These are phyloP conservation scores for Procambarus virginalis DNA, from an alignment of 1,140 invertebrate species.

Conservation along the genomic window DNA sequence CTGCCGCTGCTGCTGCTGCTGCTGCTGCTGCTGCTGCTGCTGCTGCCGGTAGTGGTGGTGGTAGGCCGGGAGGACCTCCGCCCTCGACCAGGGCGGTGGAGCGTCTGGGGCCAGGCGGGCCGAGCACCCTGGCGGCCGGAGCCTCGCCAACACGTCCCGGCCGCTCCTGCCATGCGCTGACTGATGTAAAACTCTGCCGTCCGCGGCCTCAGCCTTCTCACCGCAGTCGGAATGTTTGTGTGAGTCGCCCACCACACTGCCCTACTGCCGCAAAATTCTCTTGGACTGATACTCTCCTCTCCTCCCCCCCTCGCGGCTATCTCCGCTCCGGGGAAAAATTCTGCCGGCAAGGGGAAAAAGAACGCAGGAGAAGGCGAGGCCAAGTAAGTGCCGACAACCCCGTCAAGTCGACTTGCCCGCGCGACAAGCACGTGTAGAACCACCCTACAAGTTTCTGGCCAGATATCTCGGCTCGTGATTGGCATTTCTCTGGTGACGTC, in stretches of 20 bases:
- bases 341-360: slow-evolving; percentile 35
- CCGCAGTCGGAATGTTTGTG: slow-evolving; percentile 67
- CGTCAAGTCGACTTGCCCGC: slow-evolving; percentile 64
- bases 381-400: slow-evolving; percentile 64
- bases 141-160: slow-evolving; percentile 10
- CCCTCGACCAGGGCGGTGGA: slow-evolving; percentile 37
- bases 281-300: slow-evolving; percentile 48
- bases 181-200: slow-evolving; percentile 66
- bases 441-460: slow-evolving; percentile 61
- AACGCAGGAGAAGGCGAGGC: slow-evolving; percentile 33
- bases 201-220: slow-evolving; percentile 60
- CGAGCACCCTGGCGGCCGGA: neutral
- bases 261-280: slow-evolving; percentile 66
- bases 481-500: slow-evolving; percentile 67
- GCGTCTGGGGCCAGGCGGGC: slow-evolving; percentile 33
- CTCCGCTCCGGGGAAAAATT: slow-evolving; percentile 1
- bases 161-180: slow-evolving; percentile 64
- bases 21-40: neutral
- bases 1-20: neutral
- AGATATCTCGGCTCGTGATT: slow-evolving; percentile 68
- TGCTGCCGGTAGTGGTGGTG: neutral
- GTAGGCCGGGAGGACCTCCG: slow-evolving; percentile 15
- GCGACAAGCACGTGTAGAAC: slow-evolving; percentile 65
- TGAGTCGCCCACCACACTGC: slow-evolving; percentile 67
- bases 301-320: neutral